Base-by-base conservation (phyloP, 2,113 vertebrate genomes). In the Anas platyrhynchos region DNA sequence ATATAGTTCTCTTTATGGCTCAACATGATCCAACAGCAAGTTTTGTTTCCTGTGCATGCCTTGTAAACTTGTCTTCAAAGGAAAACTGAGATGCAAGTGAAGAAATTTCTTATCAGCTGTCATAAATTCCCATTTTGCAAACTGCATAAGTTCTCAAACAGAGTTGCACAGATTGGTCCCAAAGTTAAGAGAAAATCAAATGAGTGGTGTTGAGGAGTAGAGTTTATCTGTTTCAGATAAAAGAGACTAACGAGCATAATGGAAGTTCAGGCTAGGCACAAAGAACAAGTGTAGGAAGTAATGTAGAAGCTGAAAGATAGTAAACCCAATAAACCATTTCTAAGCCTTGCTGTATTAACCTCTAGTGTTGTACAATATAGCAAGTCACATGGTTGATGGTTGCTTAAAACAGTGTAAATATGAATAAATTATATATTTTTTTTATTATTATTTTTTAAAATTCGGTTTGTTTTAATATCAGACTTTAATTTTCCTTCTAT, bases 61-160 rank as follows among this genome's bases (percentile, higher is more conserved):
- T 22, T 77, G 9, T 77, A 44, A 94, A 93, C 91, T 56, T 43
- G 1, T 62, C 43, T 88, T 83, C 73, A 69, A 89, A 83, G 25
- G 4, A 83, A 86, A 75, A 22, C 43, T 61, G 63, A 56, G 46
- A 61, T 41, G 50, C 8, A 68, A 73, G 25, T 46, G 74, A 81
- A 87, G 16, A 61, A 69, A 62, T 44, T 85, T 79, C 27, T 79
- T 79, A 13, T 15, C 23, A 88, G 7, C 13, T 76, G 16, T 46
- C 50, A 56, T 22, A 66, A 74, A 78, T 91, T 74, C 25, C 14
- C 16, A 15, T 71, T 43, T 29, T 48, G 16, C 12, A 71, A 55
- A 43, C 50, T 38, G 7, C 59, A 11, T 48, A 62, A 73, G 6
- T 10, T 43, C 12, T 46, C 44, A 66, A 87, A 82, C 18, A 74